Evolutionary conservation across 2,888 invertebrate species (phyloP), one percentile per base, ranked within the genome.

Genomic region (Agapetus fuscipes): DNA sequence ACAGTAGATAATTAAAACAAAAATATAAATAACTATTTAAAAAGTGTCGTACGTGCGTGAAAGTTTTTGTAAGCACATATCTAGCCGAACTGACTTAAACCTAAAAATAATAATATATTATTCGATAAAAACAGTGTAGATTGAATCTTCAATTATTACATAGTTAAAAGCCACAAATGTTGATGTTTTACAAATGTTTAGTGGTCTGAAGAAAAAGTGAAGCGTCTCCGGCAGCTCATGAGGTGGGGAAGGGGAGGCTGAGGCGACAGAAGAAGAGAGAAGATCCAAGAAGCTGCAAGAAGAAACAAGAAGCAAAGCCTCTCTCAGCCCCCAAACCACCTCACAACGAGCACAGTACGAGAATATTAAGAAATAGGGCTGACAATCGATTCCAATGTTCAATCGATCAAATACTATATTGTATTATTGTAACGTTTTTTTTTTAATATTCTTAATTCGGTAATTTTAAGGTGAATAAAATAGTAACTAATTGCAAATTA

Each of bases 381-480:
- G 47, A 47, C 47, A 47, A 47, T 47, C 47, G 47, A 44, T 47
- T 44, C 13, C 41, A 37, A 42, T 47, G 45, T 48, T 48, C 42
- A 39, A 41, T 48, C 48, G 45, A 43, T 45, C 15, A 38, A 45
- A 43, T 40, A 39, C 35, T 39, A 38, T 43, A 47, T 41, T 30
- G 29, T 38, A 39, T 46, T 47, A 42, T 45, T 42, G 44, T 45
- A 37, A 42, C 37, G 39, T 42, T 41, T 43, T 14, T 47, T 47
- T 47, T 43, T 47, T 47, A 45, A 47, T 45, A 42, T 45, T 45
- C 45, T 42, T 47, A 45, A 47, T 47, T 47, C 47, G 41, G 42
- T 47, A 45, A 44, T 45, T 20, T 34, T 47, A 42, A 47, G 44
- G 38, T 37, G 41, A 37, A 39, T 37, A 41, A n/a, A 37, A 41